Base-by-base conservation (phyloP, 2,888 invertebrate species). In the Leptopterna dolabrata region DNA sequence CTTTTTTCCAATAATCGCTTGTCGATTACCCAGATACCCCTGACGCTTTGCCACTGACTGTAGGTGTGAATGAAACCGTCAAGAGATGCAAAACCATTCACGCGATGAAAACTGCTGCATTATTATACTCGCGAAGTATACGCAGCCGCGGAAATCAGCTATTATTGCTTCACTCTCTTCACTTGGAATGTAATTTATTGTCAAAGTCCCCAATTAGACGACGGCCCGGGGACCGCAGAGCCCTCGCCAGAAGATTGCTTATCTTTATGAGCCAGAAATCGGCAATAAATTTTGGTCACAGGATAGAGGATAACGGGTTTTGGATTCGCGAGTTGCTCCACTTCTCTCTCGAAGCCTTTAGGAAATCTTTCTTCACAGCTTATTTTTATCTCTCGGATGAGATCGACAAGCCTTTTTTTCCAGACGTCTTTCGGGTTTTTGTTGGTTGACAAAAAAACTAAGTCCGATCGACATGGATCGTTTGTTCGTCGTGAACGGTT, bases 261-360 rank as follows among this genome's bases (percentile, higher is more conserved):
- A 83, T 83, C 83, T 83, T 83, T 83, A 83, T 83, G 83, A 83
- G 83, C 19, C 83, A 63, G 83, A 55, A 83, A 83, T 83, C 70
- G 83, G 83, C 83, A 63, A 83, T 83, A 83, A 83, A 83, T 83
- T 83, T 83, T 36, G 43, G 30, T 83, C 83, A 24, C 24, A 19
- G 70, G 43, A 70, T 83, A 19, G 83, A 27, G 83, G 83, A 55
- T 83, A 83, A 83, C 83, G 83, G 83, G 55, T 83, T 70, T 24
- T 36, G 70, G 43, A 63, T 83, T 83, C 83, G 83, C 83, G 43
- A 27, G 78, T n/a, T 78, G 78, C 78, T 78, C 78, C 78, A 78
- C 83, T 83, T 70, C 83, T 14, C 76, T 70, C 43, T 16, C n/a
- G 7, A n/a, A 27, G 16, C 24, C 29, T 81, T 81, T 30, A 51